Percentiles rank a stretch among this genome's conserved stretches.
Conservation (phyloP, 2,888 invertebrate species). For the Drosophila pullipes region DNA sequence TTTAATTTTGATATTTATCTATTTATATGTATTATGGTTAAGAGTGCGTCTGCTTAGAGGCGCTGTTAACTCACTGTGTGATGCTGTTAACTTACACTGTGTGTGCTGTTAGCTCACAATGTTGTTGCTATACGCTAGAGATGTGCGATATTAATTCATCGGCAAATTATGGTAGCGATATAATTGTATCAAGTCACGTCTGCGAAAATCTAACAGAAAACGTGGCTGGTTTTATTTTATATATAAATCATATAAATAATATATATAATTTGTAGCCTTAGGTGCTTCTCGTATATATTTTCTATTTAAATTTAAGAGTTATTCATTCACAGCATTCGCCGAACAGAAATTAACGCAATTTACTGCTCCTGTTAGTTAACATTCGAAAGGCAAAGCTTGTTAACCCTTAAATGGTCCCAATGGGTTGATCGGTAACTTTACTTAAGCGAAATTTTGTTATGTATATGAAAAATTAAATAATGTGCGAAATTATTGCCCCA, state of each 20-base stretch:
- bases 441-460: not conserved
- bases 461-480: not conserved
- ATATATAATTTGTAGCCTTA: not conserved
- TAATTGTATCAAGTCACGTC: not conserved
- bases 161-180: not conserved
- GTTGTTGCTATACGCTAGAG: conserved; percentile 35
- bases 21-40: conserved; percentile 41
- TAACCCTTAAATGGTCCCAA: conserved; percentile 20
- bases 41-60: conserved; percentile 40
- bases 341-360: conserved; percentile 33
- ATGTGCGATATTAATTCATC: conserved; percentile 19
- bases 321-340: not conserved
- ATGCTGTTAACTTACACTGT: conserved; percentile 21
- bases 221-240: not conserved
- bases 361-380: conserved; percentile 43
- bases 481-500: not conserved
- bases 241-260: not conserved
- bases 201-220: not conserved
- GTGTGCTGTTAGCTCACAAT: conserved; percentile 17
- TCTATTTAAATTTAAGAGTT: not conserved
- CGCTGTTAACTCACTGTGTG: conserved; percentile 42
- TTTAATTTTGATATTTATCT: conserved; percentile 53
- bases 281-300: not conserved
- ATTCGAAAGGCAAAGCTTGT: not conserved
- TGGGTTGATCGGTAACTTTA: not conserved